phyloP scores from a whole-genome alignment of 2,797 vertebrate species.

The Heteromormyrus szaboi region DNA sequence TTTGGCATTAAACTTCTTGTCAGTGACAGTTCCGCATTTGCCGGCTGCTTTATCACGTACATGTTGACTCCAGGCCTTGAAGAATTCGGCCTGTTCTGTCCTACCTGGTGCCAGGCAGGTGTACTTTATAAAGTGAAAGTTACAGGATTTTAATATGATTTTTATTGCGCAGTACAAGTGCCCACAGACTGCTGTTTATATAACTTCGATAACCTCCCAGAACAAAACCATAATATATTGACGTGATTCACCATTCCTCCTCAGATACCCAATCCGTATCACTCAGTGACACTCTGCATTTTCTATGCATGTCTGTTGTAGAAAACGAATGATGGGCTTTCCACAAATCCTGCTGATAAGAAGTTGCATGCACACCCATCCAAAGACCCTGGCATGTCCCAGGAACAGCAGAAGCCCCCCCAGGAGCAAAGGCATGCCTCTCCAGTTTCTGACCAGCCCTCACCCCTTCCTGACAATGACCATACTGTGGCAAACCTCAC shows the following conservation, averaged over 20 bases:
- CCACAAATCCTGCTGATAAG: background rate
- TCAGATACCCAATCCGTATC: background rate
- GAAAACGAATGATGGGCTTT: background rate
- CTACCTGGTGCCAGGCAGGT: background rate
- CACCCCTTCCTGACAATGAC: background rate
- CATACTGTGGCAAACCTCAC: conserved; percentile 8
- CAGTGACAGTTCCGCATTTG: background rate
- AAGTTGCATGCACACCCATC: background rate
- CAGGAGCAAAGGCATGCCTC: background rate
- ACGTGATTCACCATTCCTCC: background rate
- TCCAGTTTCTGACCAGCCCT: background rate
- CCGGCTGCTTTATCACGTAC: background rate
- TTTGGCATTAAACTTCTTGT: background rate
- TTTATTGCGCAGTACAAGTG: background rate
- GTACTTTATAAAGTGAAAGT: background rate
- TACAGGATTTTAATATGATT: background rate
- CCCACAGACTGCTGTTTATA: background rate
- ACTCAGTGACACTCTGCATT: background rate
- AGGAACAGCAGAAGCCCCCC: background rate
- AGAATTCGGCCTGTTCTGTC: background rate
- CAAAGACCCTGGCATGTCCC: background rate
- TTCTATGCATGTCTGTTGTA: background rate
- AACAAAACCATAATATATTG: background rate
- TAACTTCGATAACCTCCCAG: background rate
- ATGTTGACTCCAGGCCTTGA: background rate